Conservation (phyloP, 2,113 vertebrate species). For the Ciconia stormi region DNA sequence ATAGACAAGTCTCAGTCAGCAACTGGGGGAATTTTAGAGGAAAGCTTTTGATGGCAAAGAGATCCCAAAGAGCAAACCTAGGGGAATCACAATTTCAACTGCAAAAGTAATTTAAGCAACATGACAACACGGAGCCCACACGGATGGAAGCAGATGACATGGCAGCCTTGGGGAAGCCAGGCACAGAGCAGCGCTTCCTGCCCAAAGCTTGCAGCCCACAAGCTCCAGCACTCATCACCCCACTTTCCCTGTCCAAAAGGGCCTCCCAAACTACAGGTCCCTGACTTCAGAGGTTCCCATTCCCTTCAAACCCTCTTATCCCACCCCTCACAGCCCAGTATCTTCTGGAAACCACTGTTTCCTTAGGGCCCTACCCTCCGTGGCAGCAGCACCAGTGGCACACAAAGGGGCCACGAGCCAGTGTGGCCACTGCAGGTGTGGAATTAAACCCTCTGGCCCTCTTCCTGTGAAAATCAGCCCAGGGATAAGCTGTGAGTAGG, state of each 20-base stretch:
- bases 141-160: background rate
- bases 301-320: background rate
- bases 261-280: background rate
- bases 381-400: background rate
- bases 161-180: background rate
- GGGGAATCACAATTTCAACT: background rate
- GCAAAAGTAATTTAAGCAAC: background rate
- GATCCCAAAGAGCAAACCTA: background rate
- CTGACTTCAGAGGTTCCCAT: background rate
- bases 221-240: background rate
- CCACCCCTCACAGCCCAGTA: background rate
- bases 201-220: background rate
- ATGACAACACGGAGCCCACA: background rate
- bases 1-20: background rate
- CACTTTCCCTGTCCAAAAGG: background rate
- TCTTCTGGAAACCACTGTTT: background rate
- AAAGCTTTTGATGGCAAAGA: background rate
- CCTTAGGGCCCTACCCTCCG: too few species aligned
- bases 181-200: accelerated
- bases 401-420: accelerated
- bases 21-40: background rate
- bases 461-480: background rate
- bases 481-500: background rate
- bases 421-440: background rate
- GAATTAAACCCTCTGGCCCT: background rate